Percentiles rank a stretch among this genome's conserved stretches.
phyloP scores from a whole-genome alignment of 2,113 vertebrate species.

The Glareola pratincola region DNA sequence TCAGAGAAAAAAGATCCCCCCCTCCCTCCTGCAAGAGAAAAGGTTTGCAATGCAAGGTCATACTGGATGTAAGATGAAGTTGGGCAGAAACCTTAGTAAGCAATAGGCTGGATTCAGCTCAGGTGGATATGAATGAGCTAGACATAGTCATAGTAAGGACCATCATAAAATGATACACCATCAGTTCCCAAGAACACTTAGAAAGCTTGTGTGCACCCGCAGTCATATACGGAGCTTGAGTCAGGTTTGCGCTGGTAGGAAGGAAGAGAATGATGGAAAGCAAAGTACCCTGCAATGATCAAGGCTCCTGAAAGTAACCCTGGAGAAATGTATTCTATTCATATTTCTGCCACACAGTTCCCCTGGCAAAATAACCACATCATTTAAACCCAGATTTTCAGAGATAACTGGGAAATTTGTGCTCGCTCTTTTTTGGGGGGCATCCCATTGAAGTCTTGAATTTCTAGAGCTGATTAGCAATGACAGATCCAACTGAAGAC shows the following conservation, averaged over 20 bases:
- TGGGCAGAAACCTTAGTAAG: background rate
- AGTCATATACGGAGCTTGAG: background rate
- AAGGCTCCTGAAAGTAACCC: background rate
- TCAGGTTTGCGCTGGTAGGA: background rate
- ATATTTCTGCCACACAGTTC: background rate
- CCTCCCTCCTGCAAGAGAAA: background rate
- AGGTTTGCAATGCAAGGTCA: background rate
- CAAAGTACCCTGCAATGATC: background rate
- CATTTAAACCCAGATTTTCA: background rate
- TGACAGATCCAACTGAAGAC: background rate
- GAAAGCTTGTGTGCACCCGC: background rate
- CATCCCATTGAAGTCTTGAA: background rate
- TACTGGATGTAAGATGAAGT: background rate
- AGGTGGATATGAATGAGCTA: background rate
- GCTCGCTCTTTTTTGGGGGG: background rate
- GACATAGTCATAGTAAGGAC: background rate
- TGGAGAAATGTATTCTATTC: background rate
- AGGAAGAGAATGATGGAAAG: background rate
- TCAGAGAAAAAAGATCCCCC: background rate
- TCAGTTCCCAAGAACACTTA: background rate
- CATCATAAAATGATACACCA: background rate
- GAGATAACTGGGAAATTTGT: background rate
- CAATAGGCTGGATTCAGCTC: background rate
- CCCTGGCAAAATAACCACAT: background rate
- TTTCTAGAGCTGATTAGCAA: background rate